Percentiles rank a stretch among this genome's conserved stretches.
Conservation (phyloP, 2,888 invertebrate genomes). For the Scaptomyza caliginosa region DNA sequence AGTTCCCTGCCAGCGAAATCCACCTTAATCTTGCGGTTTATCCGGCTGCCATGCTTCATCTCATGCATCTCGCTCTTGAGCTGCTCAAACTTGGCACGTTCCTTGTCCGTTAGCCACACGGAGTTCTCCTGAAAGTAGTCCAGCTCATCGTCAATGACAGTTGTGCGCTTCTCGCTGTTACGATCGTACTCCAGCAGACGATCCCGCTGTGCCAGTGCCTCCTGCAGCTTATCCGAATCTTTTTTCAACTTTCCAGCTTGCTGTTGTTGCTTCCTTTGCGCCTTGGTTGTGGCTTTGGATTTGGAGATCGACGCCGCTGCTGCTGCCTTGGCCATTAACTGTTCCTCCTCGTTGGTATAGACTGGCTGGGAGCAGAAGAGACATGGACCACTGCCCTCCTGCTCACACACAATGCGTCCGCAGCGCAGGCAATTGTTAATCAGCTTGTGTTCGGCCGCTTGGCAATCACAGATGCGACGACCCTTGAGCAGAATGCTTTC, state of each 20-base stretch:
- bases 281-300: conserved; percentile 75
- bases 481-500: conserved; percentile 88
- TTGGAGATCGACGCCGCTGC: conserved; percentile 81
- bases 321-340: conserved; percentile 84
- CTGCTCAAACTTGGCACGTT: conserved; percentile 88
- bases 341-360: conserved; percentile 90
- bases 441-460: conserved; percentile 94
- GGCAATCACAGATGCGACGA: conserved; percentile 94
- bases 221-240: conserved; percentile 89
- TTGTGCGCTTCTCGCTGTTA: conserved; percentile 86
- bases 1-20: conserved; percentile 89
- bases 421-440: conserved; percentile 97
- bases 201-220: conserved; percentile 91
- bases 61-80: conserved; percentile 88
- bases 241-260: conserved; percentile 63
- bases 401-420: conserved; percentile 96
- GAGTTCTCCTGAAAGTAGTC: conserved; percentile 94
- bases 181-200: conserved; percentile 93
- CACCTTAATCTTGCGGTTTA: conserved; percentile 89
- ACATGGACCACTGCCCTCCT: conserved; percentile 99
- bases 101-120: conserved; percentile 91
- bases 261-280: conserved; percentile 17
- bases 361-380: conserved; percentile 95
- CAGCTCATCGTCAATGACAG: conserved; percentile 92
- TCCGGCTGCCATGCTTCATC: conserved; percentile 88